Evolutionary conservation across 1,140 invertebrate genomes (phyloP).

Genomic region (Pristionchus pacificus): DNA sequence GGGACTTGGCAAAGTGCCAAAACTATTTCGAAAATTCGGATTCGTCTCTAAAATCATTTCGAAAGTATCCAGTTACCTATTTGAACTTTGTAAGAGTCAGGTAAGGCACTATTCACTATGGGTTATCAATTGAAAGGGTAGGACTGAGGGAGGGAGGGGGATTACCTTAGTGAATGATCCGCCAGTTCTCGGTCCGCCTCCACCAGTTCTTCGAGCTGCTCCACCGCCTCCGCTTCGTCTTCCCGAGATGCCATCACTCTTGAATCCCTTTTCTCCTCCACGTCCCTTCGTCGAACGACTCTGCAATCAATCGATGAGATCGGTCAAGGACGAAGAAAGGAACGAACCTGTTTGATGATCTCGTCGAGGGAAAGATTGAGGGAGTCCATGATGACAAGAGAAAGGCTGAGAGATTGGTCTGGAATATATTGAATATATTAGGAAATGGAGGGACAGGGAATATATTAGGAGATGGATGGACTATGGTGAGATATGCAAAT

Average conservation of each 20-base stretch:
- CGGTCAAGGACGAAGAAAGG: neutral
- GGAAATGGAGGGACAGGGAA: too few species aligned
- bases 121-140: neutral
- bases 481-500: too few species aligned
- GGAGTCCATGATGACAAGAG: neutral
- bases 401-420: too few species aligned
- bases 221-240: neutral
- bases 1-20: too few species aligned
- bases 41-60: too few species aligned
- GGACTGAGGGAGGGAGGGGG: neutral
- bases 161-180: neutral
- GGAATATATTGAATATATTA: too few species aligned
- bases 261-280: neutral
- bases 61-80: too few species aligned
- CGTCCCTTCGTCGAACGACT: neutral
- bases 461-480: too few species aligned
- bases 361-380: neutral
- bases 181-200: neutral
- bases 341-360: neutral
- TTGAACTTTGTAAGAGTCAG: too few species aligned
- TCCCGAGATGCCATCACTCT: neutral
- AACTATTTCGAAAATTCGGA: too few species aligned
- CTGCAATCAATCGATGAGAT: too few species aligned
- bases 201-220: neutral
- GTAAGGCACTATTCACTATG: neutral